Evolutionary conservation across 2,113 vertebrate genomes (phyloP).

Genomic region (Aspiorhynchus laticeps): DNA sequence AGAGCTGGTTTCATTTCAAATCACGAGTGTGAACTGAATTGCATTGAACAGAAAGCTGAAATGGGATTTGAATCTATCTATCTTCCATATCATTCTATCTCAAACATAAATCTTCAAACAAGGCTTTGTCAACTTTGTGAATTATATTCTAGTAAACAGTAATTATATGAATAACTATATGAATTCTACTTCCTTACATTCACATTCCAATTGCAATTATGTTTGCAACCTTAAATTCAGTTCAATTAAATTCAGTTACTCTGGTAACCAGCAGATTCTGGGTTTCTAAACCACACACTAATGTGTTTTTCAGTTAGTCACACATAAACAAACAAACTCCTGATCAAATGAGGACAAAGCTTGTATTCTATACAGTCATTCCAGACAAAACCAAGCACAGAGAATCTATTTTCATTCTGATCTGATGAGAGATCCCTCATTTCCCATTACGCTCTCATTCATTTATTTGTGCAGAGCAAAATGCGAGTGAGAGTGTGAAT

Average conservation of each 20-base stretch:
- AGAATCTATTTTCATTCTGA: not conserved
- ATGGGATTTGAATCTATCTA: not conserved
- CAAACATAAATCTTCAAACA: no score
- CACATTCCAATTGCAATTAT: not conserved
- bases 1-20: no score
- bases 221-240: no score
- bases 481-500: constrained; percentile 38
- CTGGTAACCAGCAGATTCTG: not conserved
- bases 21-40: no score
- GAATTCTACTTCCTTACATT: not conserved
- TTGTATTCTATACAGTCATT: not conserved
- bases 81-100: not conserved
- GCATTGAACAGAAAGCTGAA: no score
- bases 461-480: constrained; percentile 67
- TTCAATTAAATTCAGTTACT: no score
- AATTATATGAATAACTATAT: no score
- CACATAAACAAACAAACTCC: not conserved
- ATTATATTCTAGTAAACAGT: no score
- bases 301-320: not conserved
- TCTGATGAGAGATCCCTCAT: constrained; percentile 24
- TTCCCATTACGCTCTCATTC: constrained; percentile 65
- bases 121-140: no score
- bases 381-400: not conserved
- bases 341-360: not conserved
- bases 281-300: not conserved